A percentile compares a stretch with the other conserved stretches of the same genome.
Conservation (phyloP, 2,797 vertebrate species). For the Chrysocyon brachyurus region DNA sequence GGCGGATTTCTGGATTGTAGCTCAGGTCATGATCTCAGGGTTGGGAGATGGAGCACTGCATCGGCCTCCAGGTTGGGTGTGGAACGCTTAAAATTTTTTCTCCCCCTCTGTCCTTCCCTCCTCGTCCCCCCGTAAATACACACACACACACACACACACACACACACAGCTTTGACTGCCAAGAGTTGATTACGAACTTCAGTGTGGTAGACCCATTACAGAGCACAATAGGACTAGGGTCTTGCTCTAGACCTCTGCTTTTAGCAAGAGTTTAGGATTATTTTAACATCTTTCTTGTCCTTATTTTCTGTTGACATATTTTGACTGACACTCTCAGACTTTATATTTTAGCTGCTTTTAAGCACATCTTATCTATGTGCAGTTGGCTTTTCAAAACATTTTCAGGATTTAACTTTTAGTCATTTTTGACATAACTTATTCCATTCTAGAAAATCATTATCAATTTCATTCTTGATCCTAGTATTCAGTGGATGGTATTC, state of each 20-base stretch:
- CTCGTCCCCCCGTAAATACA: not conserved
- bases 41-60: not conserved
- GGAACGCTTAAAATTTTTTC: not conserved
- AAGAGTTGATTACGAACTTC: not conserved
- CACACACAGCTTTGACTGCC: not conserved
- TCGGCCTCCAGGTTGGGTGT: no score
- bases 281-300: not conserved
- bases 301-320: not conserved
- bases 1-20: not conserved
- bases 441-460: not conserved
- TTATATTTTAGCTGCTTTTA: conserved; percentile 38
- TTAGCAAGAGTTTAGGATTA: conserved; percentile 21
- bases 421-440: conserved; percentile 20
- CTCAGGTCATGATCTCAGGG: not conserved
- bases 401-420: conserved; percentile 25
- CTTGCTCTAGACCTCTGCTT: not conserved
- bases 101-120: not conserved
- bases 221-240: not conserved
- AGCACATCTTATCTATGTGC: not conserved
- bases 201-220: not conserved
- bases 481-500: not conserved
- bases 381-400: conserved; percentile 42
- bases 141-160: no score
- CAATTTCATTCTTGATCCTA: conserved; percentile 25
- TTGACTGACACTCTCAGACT: conserved; percentile 38